Base-by-base conservation (phyloP, 2,113 vertebrate genomes). In the Phalacrocorax pelagicus region DNA sequence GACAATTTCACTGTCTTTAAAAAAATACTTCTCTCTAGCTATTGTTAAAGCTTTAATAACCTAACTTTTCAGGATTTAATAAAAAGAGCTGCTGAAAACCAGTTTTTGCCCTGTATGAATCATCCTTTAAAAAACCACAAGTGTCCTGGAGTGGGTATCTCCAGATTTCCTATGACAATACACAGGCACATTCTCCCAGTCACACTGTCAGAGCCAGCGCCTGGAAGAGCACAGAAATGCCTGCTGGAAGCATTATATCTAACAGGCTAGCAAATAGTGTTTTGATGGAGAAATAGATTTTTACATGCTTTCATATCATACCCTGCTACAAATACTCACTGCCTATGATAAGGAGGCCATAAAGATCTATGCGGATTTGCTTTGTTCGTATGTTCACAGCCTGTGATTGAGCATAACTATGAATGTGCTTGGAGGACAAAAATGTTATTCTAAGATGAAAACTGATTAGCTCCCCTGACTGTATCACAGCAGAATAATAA, bases 391-490 rank as follows among this genome's bases (percentile, higher is more conserved):
- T 42, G 55, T 71, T 91, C 91, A 69, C 80, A 95, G 91, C 61
- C 44, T 69, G 65, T 49, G 72, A 92, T 21, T 46, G 42, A 84
- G 27, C 42, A 30, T 20, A 90, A 90, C 29, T 70, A 49, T 12
- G 20, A 93, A 83, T 42, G 40, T 79, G 80, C 81, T 93, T 38
- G 80, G 77, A 94, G 83, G 69, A 92, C 59, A 93, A 94, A 94
- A 84, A 91, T 36, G 49, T 73, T 80, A 82, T 83, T 92, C 92
- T 93, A 82, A 93, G 75, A 92, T 88, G 80, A 86, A 93, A 94
- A 93, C 85, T 88, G 74, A 82, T 90, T 79, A 81, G 52, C 24
- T 93, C 88, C 92, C 91, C 65, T 86, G 75, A 77, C 69, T 81
- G 44, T 46, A 51, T 58, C 83, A 87, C 47, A 89, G 83, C 18